phyloP scores from a whole-genome alignment of 2,888 invertebrate genomes.

The Agelastica alni region DNA sequence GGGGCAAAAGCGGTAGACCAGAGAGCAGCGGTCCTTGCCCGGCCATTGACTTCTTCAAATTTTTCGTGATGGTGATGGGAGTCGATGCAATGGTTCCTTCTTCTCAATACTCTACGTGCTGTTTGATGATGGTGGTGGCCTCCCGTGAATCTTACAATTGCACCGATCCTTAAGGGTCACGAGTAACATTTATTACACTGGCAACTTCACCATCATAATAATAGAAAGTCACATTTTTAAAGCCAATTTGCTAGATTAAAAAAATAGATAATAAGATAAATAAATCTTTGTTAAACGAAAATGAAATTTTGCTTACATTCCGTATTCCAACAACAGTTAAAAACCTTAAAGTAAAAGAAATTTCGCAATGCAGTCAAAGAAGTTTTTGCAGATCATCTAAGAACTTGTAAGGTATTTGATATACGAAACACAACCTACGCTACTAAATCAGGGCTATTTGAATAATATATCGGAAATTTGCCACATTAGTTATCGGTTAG shows the following conservation, averaged over 20 bases:
- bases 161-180: conserved; percentile 5
- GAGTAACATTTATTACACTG: not conserved
- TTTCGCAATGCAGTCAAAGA: too few species aligned
- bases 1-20: conserved; percentile 30
- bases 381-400: too few species aligned
- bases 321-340: not conserved
- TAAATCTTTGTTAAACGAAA: too few species aligned
- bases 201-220: not conserved
- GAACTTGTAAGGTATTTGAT: too few species aligned
- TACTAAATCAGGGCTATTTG: not conserved
- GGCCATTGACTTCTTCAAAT: conserved; percentile 54
- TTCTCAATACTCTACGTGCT: conserved; percentile 13
- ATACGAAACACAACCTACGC: too few species aligned
- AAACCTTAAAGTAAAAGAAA: not conserved
- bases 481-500: too few species aligned
- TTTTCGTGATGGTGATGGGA: conserved; percentile 17
- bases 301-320: not conserved
- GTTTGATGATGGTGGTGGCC: conserved; percentile 3
- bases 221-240: not conserved
- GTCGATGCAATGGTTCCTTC: conserved; percentile 18
- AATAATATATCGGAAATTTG: not conserved
- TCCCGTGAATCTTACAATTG: not conserved
- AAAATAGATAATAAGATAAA: too few species aligned
- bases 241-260: not conserved
- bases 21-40: conserved; percentile 50